Evolutionary conservation across 2,113 vertebrate genomes (phyloP).

Genomic region (Oncorhynchus gorbuscha): DNA sequence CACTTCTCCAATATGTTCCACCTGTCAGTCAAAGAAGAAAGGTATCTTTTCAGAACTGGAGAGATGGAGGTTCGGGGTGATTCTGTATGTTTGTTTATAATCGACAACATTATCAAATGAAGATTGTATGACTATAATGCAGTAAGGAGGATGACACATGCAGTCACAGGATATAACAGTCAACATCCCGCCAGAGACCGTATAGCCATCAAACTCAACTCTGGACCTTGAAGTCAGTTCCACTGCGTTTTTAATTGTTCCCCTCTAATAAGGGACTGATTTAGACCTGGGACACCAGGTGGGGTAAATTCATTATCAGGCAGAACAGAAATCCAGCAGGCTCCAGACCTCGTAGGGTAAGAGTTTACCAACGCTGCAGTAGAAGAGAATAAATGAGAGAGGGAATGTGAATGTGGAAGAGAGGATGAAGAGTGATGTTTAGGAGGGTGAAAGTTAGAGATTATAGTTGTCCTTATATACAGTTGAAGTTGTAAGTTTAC

Average conservation of each 20-base stretch:
- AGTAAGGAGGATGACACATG: neutral
- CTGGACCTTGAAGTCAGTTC: no score
- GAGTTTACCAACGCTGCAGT: no score
- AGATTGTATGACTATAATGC: neutral
- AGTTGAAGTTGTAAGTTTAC: no score
- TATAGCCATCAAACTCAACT: no score
- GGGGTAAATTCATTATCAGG: no score
- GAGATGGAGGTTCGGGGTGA: neutral
- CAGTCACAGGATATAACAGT: neutral
- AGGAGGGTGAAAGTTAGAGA: neutral
- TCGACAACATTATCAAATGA: neutral
- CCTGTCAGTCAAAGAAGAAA: neutral
- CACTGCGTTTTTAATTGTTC: no score
- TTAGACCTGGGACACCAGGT: no score
- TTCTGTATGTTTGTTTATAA: neutral
- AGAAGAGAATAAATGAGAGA: slow-evolving; percentile 52
- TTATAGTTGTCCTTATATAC: no score
- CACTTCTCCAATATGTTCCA: neutral
- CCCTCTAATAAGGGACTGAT: no score
- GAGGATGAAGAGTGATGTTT: neutral
- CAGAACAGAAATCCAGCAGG: no score
- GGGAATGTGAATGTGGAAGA: slow-evolving; percentile 48
- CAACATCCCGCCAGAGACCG: neutral
- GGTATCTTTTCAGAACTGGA: neutral
- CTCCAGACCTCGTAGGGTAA: no score